phyloP scores from a whole-genome alignment of 2,113 vertebrate genomes.

The Entomyzon cyanotis region DNA sequence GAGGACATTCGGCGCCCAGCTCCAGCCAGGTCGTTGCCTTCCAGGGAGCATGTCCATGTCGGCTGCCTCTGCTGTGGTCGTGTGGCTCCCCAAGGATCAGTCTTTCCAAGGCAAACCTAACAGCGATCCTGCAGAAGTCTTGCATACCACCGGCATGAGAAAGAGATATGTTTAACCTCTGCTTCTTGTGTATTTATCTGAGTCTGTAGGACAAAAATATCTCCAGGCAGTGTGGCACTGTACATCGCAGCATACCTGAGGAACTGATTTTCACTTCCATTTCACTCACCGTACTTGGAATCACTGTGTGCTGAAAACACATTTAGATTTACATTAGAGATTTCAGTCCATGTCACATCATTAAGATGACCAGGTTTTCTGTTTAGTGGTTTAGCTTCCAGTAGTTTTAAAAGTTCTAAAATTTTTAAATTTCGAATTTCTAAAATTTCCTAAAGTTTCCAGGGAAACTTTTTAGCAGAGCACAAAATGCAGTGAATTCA shows the following conservation, averaged over 20 bases:
- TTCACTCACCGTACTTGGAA: background rate
- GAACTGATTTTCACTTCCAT: background rate
- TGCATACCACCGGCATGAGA: background rate
- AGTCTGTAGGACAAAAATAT: background rate
- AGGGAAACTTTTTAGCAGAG: background rate
- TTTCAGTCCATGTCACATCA: background rate
- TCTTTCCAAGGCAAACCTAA: background rate
- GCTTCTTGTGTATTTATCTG: background rate
- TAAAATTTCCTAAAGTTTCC: background rate
- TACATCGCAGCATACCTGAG: background rate
- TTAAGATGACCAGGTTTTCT: background rate
- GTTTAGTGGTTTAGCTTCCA: background rate
- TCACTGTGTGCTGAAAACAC: background rate
- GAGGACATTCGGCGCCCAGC: background rate
- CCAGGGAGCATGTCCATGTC: accelerated
- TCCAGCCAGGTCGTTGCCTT: background rate
- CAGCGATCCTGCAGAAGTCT: background rate
- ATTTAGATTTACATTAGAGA: background rate
- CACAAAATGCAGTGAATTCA: background rate
- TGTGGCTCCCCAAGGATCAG: accelerated
- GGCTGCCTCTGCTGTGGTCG: accelerated
- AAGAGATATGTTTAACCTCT: background rate
- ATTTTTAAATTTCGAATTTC: background rate
- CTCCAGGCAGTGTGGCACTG: background rate
- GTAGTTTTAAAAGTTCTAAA: background rate